These are phyloP conservation scores for Leptodactylus fallax DNA, from an alignment of 2,797 vertebrate genomes.

Conservation along the genomic window DNA sequence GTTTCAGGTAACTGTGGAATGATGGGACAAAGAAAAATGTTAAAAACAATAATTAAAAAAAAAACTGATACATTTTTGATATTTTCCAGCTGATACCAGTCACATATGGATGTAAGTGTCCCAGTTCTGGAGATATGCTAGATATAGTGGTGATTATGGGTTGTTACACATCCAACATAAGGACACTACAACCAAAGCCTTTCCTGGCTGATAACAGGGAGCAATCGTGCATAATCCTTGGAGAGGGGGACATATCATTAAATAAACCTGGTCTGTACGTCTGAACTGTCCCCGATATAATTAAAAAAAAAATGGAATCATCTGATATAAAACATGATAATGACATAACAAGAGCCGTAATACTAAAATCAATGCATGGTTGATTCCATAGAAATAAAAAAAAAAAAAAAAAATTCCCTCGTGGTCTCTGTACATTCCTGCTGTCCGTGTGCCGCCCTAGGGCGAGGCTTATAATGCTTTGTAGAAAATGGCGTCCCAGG, in stretches of 20 bases:
- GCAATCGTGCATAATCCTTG: background rate
- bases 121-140: background rate
- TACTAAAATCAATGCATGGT: background rate
- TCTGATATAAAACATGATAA: background rate
- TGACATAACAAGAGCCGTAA: background rate
- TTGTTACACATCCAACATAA: no score
- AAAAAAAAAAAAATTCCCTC: background rate
- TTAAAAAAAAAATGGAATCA: background rate
- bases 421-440: background rate
- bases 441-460: background rate
- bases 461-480: conserved; percentile 2
- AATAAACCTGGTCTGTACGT: no score
- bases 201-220: background rate
- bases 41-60: background rate
- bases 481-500: background rate
- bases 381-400: background rate
- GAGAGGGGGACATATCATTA: no score
- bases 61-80: background rate
- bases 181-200: background rate
- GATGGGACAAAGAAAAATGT: background rate
- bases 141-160: no score
- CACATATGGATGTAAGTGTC: background rate
- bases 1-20: background rate
- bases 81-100: background rate
- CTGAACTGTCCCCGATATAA: background rate